Base-by-base conservation (phyloP, 2,888 invertebrate genomes). In the Drosophila parthenogenetica region DNA sequence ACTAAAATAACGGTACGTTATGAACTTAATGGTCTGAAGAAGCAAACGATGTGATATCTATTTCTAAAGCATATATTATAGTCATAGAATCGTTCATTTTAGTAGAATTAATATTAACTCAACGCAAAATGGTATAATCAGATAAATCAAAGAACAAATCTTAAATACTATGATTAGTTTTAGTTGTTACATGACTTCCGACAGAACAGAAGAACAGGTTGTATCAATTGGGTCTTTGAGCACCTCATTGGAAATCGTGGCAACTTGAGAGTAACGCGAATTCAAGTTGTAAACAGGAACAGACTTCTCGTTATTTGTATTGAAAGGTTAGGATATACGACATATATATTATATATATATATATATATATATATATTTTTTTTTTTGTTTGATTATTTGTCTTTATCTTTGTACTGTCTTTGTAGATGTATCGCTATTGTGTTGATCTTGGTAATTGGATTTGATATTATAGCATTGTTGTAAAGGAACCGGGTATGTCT, bases 401-500 rank as follows among this genome's bases (percentile, higher is more conserved):
- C 62, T 69, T 60, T 77, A 46, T 69, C 59, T 87, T 79, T 81
- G 75, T 78, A 65, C 61, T 85, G 75, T 70, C 66, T 48, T 57
- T 58, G 48, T 57, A 13, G 62, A 57, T 63, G 73, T 69, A 70
- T 79, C 70, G 78, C 69, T 73, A 66, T 74, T 67, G 77, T 77
- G 73, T 77, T 77, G 75, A 84, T 87, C 79, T 71, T 81, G 75
- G 60, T 77, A 69, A 70, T 79, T 69, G 63, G 67, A 65, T 78
- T 83, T 78, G 67, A 66, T 32, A 50, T 86, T 87, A 87, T 86
- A 87, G 84, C 89, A 87, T 82, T 85, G 90, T 89, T 81, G 90
- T 79, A 84, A 89, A 89, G 87, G 90, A 86, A 89, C 91, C 90
- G 87, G 90, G 87, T 87, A 91, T 89, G 87, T 91, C 92, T 77